A percentile compares a stretch with the other conserved stretches of the same genome.
These are phyloP conservation scores for Spermophilus dauricus DNA, from an alignment of 2,113 vertebrate genomes.

Conservation along the genomic window DNA sequence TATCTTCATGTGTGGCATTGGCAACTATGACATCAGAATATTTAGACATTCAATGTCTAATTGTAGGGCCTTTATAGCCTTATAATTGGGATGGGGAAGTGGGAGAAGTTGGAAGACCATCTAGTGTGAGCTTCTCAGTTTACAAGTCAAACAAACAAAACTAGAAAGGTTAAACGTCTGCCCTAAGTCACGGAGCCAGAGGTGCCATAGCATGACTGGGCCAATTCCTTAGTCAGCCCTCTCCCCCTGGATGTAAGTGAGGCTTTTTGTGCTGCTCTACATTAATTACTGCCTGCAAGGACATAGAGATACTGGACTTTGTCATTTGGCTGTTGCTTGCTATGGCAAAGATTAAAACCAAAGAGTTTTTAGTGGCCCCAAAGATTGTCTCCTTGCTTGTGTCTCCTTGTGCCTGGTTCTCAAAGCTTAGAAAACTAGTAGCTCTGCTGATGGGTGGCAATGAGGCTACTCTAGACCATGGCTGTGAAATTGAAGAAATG, in stretches of 20 bases:
- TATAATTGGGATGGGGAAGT: background rate
- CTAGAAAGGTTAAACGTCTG: conserved; percentile 10
- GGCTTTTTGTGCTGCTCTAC: background rate
- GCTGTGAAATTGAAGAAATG: background rate
- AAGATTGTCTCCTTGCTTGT: background rate
- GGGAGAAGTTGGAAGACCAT: background rate
- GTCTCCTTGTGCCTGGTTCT: background rate
- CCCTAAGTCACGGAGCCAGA: background rate
- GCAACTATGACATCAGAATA: background rate
- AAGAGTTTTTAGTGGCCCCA: background rate
- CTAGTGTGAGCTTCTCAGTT: conserved; percentile 38
- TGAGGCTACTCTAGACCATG: background rate
- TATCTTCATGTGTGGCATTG: background rate
- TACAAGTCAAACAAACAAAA: background rate
- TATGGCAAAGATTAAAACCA: conserved; percentile 5
- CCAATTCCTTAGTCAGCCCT: background rate
- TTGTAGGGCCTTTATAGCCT: conserved; percentile 11
- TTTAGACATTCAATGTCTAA: background rate
- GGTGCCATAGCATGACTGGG: background rate
- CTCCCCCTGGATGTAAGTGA: background rate
- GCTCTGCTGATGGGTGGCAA: background rate
- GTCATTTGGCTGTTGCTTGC: background rate
- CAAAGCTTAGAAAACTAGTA: background rate
- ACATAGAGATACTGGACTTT: background rate
- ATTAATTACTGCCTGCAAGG: background rate